Evolutionary conservation across 2,888 invertebrate genomes (phyloP).

Genomic region (Drosophila conformis): DNA sequence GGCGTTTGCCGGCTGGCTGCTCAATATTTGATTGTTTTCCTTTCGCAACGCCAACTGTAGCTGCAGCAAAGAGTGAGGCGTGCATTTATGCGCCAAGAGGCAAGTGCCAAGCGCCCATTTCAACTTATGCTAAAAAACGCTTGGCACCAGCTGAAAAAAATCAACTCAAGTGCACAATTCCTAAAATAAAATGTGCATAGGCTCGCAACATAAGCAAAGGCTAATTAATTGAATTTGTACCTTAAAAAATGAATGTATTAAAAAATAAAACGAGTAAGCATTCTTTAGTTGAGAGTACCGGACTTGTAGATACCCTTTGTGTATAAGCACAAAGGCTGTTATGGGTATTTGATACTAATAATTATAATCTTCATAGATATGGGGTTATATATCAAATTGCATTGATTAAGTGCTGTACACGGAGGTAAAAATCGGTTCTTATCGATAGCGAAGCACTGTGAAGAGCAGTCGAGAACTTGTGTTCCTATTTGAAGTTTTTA

Average conservation of each 20-base stretch:
- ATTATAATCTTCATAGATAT: background rate
- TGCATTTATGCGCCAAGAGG: slow-evolving; percentile 21
- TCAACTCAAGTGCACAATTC: slow-evolving; percentile 3
- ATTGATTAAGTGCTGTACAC: background rate
- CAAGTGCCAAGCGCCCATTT: background rate
- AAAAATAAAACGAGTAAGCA: background rate
- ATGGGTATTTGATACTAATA: background rate
- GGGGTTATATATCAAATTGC: background rate
- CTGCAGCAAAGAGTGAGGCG: slow-evolving; percentile 27
- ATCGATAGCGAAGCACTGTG: background rate
- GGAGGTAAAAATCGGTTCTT: background rate
- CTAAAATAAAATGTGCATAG: background rate
- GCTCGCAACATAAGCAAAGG: background rate
- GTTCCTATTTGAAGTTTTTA: background rate
- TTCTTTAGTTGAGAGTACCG: background rate
- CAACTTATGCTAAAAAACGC: slow-evolving; percentile 32
- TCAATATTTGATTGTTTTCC: slow-evolving; percentile 70
- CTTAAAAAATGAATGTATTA: slow-evolving; percentile 1
- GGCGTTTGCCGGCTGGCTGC: slow-evolving; percentile 41
- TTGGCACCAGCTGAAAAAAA: slow-evolving; percentile 43
- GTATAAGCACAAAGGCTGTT: background rate
- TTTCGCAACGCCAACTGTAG: slow-evolving; percentile 35
- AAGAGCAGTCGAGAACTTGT: background rate
- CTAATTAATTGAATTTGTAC: background rate
- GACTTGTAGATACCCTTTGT: background rate